phyloP scores from a whole-genome alignment of 2,797 vertebrate species.

The Morelia viridis region DNA sequence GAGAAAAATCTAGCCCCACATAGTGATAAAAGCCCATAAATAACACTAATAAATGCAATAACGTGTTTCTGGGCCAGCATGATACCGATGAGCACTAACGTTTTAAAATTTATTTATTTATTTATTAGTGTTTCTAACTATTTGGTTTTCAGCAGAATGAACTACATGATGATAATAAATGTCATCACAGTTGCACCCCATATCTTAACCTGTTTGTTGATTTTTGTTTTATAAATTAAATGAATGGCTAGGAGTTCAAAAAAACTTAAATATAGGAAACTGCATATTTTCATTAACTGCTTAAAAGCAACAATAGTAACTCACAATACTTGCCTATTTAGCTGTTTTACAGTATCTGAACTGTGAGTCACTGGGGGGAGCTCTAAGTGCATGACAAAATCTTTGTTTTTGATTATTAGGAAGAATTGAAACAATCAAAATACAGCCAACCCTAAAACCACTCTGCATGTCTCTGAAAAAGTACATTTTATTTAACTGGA shows the following conservation, averaged over 20 bases:
- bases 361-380: conserved; percentile 73
- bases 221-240: conserved; percentile 37
- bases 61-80: conserved; percentile 10
- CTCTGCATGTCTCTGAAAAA: conserved; percentile 37
- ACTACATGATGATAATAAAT: conserved; percentile 38
- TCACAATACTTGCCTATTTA: not conserved
- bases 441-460: conserved; percentile 26
- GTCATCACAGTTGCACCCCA: conserved; percentile 41
- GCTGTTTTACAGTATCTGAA: not conserved
- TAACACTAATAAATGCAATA: conserved; percentile 21
- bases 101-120: conserved; percentile 24
- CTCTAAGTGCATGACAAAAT: conserved; percentile 63
- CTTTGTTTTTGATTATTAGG: conserved; percentile 42
- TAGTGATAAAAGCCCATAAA: conserved; percentile 22
- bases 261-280: not conserved
- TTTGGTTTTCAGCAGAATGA: conserved; percentile 24
- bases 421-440: conserved; percentile 18
- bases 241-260: conserved; percentile 8
- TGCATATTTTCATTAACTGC: not conserved
- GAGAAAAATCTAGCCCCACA: conserved; percentile 9
- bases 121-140: conserved; percentile 19
- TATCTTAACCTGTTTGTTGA: conserved; percentile 4
- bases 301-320: not conserved
- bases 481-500: not conserved
- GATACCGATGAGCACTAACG: conserved; percentile 31